Percentiles rank a stretch among this genome's conserved stretches.
Evolutionary conservation across 2,797 vertebrate genomes (phyloP).

Genomic region (Rhyacichthys aspro): DNA sequence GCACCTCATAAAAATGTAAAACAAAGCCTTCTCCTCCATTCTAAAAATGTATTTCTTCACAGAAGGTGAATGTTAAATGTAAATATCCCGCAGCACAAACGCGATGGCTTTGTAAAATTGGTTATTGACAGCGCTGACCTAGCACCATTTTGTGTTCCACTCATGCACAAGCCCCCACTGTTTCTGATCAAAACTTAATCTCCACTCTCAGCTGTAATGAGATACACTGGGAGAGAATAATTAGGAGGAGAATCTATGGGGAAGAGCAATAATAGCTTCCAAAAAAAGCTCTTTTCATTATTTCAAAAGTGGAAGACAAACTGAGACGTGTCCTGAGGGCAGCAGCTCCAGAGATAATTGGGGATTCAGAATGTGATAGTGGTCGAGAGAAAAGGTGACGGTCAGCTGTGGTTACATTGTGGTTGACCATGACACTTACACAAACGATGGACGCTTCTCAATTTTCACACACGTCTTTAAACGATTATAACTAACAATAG

Average conservation of each 20-base stretch:
- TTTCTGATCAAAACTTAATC: constrained; percentile 45
- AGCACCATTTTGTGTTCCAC: not conserved
- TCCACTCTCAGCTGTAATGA: constrained; percentile 42
- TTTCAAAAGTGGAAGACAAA: constrained; percentile 30
- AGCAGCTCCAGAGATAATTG: constrained; percentile 59
- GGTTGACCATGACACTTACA: constrained; percentile 13
- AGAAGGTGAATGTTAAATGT: too few relatives aligned
- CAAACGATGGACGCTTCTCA: constrained; percentile 61
- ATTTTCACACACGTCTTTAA: constrained; percentile 37
- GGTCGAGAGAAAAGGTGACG: constrained; percentile 33
- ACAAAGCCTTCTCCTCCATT: too few relatives aligned
- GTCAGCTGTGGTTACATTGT: constrained; percentile 36
- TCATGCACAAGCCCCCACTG: constrained; percentile 10
- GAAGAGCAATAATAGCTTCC: constrained; percentile 25
- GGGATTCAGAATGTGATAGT: constrained; percentile 53
- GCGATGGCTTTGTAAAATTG: not conserved
- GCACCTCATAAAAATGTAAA: too few relatives aligned
- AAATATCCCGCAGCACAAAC: not conserved
- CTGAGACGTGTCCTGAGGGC: constrained; percentile 11
- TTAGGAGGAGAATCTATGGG: constrained; percentile 35
- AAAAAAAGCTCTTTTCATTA: constrained; percentile 31
- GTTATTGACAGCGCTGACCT: constrained; percentile 6
- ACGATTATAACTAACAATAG: constrained; percentile 67
- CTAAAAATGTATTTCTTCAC: too few relatives aligned
- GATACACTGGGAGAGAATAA: constrained; percentile 37